A percentile compares a stretch with the other conserved stretches of the same genome.
phyloP scores from a whole-genome alignment of 92 coral and sea anemone species.

The Nematostella vectensis region DNA sequence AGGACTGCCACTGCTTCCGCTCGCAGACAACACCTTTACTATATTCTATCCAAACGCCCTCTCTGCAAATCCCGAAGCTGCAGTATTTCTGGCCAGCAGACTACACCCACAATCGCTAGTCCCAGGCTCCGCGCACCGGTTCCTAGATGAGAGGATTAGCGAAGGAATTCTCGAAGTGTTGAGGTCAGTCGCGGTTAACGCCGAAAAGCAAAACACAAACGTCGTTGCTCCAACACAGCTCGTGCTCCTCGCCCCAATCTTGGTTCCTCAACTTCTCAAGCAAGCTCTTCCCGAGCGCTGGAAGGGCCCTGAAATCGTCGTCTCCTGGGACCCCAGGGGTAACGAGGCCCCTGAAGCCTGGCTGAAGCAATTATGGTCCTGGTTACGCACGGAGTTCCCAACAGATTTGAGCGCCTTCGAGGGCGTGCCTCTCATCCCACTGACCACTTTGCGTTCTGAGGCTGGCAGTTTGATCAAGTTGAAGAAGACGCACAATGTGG shows the following conservation, averaged over 20 bases:
- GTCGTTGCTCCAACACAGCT: constrained; percentile 58
- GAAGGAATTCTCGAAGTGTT: constrained; percentile 39
- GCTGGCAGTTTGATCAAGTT: constrained; percentile 58
- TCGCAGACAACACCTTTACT: constrained; percentile 60
- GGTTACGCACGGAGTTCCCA: constrained; percentile 83
- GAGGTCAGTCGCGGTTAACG: constrained; percentile 40
- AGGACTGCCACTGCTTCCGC: constrained; percentile 84
- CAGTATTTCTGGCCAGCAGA: constrained; percentile 57
- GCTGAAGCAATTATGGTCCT: constrained; percentile 76
- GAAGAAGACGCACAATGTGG: constrained; percentile 48
- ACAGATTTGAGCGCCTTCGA: constrained; percentile 64
- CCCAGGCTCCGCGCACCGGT: constrained; percentile 55
- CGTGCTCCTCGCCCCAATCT: constrained; percentile 40
- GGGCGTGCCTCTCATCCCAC: constrained; percentile 72
- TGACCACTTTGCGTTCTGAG: constrained; percentile 24
- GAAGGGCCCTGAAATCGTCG: constrained; percentile 43
- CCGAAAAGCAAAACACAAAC: constrained; percentile 23
- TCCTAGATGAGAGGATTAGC: constrained; percentile 55
- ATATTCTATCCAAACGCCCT: constrained; percentile 44
- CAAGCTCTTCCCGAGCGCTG: constrained; percentile 69
- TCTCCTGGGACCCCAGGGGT: constrained; percentile 65
- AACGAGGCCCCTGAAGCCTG: constrained; percentile 62
- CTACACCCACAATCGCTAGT: constrained; percentile 52
- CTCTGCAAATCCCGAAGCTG: constrained; percentile 32
- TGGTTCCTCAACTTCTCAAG: constrained; percentile 66